A percentile compares a stretch with the other conserved stretches of the same genome.
phyloP scores from a whole-genome alignment of 2,797 vertebrate genomes.

The Sebastiscus albofasciatus region DNA sequence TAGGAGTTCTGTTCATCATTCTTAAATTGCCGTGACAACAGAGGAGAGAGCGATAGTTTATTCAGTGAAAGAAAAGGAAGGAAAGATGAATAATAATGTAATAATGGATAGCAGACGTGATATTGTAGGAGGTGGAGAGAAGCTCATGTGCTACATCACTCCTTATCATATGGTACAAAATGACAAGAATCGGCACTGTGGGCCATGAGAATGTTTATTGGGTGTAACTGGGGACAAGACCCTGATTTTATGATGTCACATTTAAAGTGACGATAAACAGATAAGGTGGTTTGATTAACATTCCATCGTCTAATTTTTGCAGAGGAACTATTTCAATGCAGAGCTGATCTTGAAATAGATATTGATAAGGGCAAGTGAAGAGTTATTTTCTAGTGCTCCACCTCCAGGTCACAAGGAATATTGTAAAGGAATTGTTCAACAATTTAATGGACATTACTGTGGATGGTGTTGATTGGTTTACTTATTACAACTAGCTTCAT shows the following conservation, averaged over 20 bases:
- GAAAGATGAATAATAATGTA: constrained; percentile 2
- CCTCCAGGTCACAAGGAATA: not conserved
- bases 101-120: constrained; percentile 24
- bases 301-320: not conserved
- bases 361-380: not conserved
- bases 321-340: not conserved
- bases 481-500: not conserved
- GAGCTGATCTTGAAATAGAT: not conserved
- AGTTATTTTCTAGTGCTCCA: not conserved
- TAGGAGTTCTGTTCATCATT: too few relatives aligned
- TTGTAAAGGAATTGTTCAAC: not conserved
- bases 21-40: too few relatives aligned
- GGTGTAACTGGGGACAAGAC: not conserved
- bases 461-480: not conserved
- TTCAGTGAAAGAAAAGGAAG: not conserved
- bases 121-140: constrained; percentile 9
- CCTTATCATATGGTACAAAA: not conserved
- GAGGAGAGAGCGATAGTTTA: not conserved
- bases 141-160: not conserved
- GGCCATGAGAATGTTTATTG: not conserved
- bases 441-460: not conserved
- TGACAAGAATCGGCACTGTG: not conserved
- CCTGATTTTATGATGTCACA: not conserved
- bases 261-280: not conserved
- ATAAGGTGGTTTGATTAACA: not conserved